phyloP scores from a whole-genome alignment of 2,797 vertebrate species.

The Numenius phaeopus region DNA sequence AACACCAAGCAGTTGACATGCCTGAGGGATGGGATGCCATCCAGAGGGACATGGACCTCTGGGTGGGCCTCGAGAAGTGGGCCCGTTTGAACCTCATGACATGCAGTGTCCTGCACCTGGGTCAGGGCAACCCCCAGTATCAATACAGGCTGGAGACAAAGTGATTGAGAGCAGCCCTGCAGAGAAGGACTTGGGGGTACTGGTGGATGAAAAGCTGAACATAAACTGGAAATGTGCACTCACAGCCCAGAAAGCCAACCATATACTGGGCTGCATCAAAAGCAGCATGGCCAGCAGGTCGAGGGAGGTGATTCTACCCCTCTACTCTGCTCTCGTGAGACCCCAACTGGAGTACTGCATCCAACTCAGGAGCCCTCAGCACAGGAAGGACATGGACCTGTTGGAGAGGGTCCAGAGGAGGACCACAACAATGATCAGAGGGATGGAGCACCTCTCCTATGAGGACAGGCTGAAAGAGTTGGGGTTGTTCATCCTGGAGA shows the following conservation, averaged over 20 bases:
- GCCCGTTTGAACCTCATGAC: background rate
- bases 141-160: background rate
- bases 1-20: background rate
- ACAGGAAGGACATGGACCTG: background rate
- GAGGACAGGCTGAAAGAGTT: background rate
- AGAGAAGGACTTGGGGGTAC: background rate
- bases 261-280: background rate
- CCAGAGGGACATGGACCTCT: background rate
- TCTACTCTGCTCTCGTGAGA: background rate
- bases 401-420: background rate
- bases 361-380: background rate
- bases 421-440: background rate
- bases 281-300: background rate
- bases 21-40: background rate
- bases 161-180: background rate
- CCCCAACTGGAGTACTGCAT: background rate
- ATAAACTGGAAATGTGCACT: background rate
- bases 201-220: background rate
- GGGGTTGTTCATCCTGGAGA: background rate
- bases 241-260: background rate
- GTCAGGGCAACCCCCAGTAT: background rate
- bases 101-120: background rate
- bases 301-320: background rate
- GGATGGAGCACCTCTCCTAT: background rate
- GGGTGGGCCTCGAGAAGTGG: too few relatives aligned